Evolutionary conservation across 2,888 invertebrate species (phyloP).

Genomic region (Erebia aethiops): DNA sequence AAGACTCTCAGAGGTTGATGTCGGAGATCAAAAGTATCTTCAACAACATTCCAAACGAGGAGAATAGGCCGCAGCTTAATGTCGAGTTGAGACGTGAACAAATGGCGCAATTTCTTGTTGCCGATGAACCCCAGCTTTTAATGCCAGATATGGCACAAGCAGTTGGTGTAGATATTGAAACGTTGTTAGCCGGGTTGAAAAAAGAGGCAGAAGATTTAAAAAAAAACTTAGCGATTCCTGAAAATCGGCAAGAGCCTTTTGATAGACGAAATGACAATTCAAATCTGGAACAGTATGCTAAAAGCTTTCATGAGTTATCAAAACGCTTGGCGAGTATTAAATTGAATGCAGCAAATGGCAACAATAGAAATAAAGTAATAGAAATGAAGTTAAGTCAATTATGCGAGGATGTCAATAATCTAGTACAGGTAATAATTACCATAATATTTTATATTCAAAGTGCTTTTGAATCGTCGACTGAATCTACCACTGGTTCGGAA

Average conservation of each 20-base stretch:
- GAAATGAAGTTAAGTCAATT: slow-evolving; percentile 49
- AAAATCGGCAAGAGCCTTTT: slow-evolving; percentile 41
- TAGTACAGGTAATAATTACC: slow-evolving; percentile 59
- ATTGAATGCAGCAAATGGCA: slow-evolving; percentile 49
- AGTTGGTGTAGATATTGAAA: slow-evolving; percentile 59
- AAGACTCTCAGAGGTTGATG: slow-evolving; percentile 67
- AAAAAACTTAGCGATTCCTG: slow-evolving; percentile 46
- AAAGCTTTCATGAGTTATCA: slow-evolving; percentile 62
- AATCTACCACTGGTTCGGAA: too few relatives aligned
- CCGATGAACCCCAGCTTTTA: slow-evolving; percentile 58
- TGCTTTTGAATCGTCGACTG: too few relatives aligned
- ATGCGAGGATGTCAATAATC: slow-evolving; percentile 66
- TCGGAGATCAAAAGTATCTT: slow-evolving; percentile 64
- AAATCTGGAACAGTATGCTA: slow-evolving; percentile 62
- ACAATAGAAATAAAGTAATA: slow-evolving; percentile 57
- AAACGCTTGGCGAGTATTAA: slow-evolving; percentile 65
- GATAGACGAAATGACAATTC: slow-evolving; percentile 48
- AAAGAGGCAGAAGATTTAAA: slow-evolving; percentile 64
- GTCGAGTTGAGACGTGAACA: slow-evolving; percentile 55
- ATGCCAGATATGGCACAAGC: slow-evolving; percentile 64
- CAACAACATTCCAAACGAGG: slow-evolving; percentile 49
- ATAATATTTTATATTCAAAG: background rate
- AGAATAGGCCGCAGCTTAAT: slow-evolving; percentile 34
- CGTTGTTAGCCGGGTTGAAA: slow-evolving; percentile 62
- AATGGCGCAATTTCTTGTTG: slow-evolving; percentile 59